Evolutionary conservation across 2,888 invertebrate genomes (phyloP).

Genomic region (Metallyticus violacea): DNA sequence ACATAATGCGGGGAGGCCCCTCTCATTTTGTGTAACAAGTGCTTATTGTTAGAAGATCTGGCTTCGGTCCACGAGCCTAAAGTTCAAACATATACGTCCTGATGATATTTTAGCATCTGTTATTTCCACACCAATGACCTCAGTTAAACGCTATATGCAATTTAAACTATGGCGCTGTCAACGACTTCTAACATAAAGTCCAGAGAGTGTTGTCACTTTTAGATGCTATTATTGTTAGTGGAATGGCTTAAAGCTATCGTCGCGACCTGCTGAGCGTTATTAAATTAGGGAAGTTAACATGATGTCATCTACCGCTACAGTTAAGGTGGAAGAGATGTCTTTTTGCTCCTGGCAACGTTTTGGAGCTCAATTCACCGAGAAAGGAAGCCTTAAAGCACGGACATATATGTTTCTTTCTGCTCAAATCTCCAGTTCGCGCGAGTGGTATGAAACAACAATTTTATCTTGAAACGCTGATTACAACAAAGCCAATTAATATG

Average conservation of each 20-base stretch:
- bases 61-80: neutral
- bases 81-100: conserved; percentile 1
- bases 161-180: neutral
- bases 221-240: neutral
- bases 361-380: no score
- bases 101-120: neutral
- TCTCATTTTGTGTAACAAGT: neutral
- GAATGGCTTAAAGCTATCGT: neutral
- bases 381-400: no score
- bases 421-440: no score
- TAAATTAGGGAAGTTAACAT: neutral
- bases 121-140: neutral
- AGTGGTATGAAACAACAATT: no score
- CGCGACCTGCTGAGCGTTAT: neutral
- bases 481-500: no score
- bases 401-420: no score
- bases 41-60: neutral
- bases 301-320: neutral
- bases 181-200: neutral
- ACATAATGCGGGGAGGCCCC: neutral
- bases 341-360: no score
- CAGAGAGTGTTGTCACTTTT: neutral
- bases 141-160: neutral
- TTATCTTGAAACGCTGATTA: no score
- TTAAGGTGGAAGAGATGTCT: neutral